A percentile compares a stretch with the other conserved stretches of the same genome.
These are phyloP conservation scores for Nephila pilipes DNA, from an alignment of 1,140 invertebrate species.

Conservation along the genomic window DNA sequence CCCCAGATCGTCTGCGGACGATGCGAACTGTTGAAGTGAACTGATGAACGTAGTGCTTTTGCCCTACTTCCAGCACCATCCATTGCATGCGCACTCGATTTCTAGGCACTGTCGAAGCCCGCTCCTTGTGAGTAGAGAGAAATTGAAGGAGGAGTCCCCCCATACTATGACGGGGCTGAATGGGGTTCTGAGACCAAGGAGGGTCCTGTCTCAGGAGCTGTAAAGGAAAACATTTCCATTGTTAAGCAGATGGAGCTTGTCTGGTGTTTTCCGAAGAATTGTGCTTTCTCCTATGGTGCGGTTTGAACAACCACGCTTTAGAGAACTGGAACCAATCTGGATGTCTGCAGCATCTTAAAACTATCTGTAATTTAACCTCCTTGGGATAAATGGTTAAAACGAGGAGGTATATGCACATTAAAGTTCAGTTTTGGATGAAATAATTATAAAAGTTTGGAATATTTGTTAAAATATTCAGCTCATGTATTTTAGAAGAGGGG, in stretches of 20 bases:
- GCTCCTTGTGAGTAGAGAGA: not conserved
- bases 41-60: slow-evolving; percentile 49
- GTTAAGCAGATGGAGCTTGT: not conserved
- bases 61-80: slow-evolving; percentile 61
- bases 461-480: no score
- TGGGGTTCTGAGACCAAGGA: not conserved
- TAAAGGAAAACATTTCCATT: slow-evolving; percentile 17
- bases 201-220: not conserved
- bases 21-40: slow-evolving; percentile 60
- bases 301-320: not conserved
- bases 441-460: no score
- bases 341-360: not conserved
- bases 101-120: slow-evolving; percentile 19
- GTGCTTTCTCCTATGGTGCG: not conserved
- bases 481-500: no score
- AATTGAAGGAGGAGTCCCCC: not conserved
- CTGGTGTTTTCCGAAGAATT: not conserved
- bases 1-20: slow-evolving; percentile 45
- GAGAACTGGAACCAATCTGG: not conserved
- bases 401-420: no score
- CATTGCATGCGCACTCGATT: slow-evolving; percentile 45
- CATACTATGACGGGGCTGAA: not conserved
- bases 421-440: no score
- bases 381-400: no score
- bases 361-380: not conserved